Conservation (phyloP, 2,113 vertebrate species). For the Petroica traversi region DNA sequence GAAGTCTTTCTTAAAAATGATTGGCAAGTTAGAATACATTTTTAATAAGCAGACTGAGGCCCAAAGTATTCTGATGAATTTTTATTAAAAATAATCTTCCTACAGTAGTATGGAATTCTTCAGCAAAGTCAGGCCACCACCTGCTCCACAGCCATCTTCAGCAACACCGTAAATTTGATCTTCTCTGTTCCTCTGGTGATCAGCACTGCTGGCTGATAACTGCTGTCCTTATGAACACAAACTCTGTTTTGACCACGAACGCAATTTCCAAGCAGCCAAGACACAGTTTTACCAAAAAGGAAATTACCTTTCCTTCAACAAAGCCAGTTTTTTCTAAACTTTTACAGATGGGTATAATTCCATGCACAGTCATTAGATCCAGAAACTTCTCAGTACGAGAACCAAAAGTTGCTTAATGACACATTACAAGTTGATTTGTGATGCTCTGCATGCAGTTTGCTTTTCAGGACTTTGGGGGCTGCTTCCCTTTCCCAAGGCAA, state of each 20-base stretch:
- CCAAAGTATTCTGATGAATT: not conserved
- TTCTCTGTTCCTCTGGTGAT: not conserved
- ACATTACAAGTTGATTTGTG: not conserved
- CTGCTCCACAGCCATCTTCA: not conserved
- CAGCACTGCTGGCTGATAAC: not conserved
- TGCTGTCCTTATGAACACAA: not conserved
- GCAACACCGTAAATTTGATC: not conserved
- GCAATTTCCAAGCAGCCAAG: not conserved
- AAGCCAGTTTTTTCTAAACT: not conserved
- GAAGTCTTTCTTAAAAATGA: not conserved
- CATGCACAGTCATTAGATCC: not conserved
- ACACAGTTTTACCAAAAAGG: not conserved
- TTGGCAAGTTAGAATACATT: not conserved
- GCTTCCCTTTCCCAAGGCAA: slow-evolving; percentile 18
- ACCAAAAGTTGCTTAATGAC: slow-evolving; percentile 1
- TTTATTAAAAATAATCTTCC: not conserved
- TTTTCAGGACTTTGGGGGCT: not conserved
- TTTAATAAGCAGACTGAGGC: not conserved
- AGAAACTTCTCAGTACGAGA: slow-evolving; percentile 6
- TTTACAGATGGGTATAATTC: not conserved
- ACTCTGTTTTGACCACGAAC: not conserved
- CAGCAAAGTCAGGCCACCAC: not conserved
- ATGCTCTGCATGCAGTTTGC: not conserved
- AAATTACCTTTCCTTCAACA: not conserved
- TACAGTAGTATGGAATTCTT: not conserved